Evolutionary conservation across 2,888 invertebrate genomes (phyloP).

Genomic region (Pseudoips prasinana): DNA sequence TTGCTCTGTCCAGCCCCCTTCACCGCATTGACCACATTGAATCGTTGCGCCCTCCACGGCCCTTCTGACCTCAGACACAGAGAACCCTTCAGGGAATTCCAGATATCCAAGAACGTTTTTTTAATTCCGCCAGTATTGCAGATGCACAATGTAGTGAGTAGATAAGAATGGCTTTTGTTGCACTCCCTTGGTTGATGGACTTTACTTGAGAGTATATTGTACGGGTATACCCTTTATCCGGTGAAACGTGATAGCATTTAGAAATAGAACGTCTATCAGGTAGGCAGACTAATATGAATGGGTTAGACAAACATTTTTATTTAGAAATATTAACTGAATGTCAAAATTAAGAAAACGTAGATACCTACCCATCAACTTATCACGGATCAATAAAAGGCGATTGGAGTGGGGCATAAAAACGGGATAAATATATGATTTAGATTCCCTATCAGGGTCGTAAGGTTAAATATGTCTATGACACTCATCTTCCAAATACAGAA

Average conservation of each 20-base stretch:
- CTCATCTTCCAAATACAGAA: no score
- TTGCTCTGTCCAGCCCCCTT: constrained; percentile 41
- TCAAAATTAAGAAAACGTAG: no score
- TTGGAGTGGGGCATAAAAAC: no score
- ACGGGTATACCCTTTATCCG: constrained; percentile 4
- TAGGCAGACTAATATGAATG: no score
- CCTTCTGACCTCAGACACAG: constrained; percentile 33
- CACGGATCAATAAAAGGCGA: no score
- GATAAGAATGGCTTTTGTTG: constrained; percentile 52
- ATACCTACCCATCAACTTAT: no score
- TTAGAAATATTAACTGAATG: no score
- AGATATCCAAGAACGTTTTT: constrained; percentile 53
- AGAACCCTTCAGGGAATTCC: constrained; percentile 56
- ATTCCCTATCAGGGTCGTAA: no score
- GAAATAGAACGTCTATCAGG: no score
- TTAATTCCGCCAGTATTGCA: constrained; percentile 58
- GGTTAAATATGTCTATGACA: no score
- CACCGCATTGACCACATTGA: constrained; percentile 65
- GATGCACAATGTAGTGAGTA: constrained; percentile 52
- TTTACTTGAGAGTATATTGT: constrained; percentile 16
- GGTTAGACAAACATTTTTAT: no score
- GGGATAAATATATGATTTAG: no score
- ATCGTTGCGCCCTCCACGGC: constrained; percentile 59
- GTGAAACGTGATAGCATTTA: constrained; percentile 18
- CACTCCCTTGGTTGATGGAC: constrained; percentile 31